Evolutionary conservation across 2,888 invertebrate genomes (phyloP).

Genomic region (Linnaemya vulpina): DNA sequence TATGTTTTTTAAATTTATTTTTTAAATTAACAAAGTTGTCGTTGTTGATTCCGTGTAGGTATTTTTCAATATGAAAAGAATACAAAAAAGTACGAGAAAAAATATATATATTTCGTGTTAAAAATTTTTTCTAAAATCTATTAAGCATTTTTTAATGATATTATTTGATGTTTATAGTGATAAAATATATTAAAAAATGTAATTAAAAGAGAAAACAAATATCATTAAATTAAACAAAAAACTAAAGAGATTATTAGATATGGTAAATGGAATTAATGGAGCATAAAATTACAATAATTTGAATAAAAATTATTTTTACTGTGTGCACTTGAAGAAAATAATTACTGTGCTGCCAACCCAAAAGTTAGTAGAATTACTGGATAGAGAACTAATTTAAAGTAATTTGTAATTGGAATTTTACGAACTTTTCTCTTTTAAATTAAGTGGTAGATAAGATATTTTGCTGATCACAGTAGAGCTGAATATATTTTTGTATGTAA

Average conservation of each 20-base stretch:
- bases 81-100: slow-evolving; percentile 66
- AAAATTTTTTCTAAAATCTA: slow-evolving; percentile 42
- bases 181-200: slow-evolving; percentile 38
- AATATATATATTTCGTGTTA: slow-evolving; percentile 51
- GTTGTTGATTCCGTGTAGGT: slow-evolving; percentile 63
- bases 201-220: slow-evolving; percentile 35
- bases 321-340: slow-evolving; percentile 47
- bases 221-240: slow-evolving; percentile 23
- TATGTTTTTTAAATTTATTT: slow-evolving; percentile 28
- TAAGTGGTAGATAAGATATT: slow-evolving; percentile 48
- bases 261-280: slow-evolving; percentile 61
- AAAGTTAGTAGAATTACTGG: slow-evolving; percentile 54
- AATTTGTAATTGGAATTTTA: slow-evolving; percentile 61
- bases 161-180: slow-evolving; percentile 34
- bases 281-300: slow-evolving; percentile 50
- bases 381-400: slow-evolving; percentile 38
- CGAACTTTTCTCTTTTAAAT: slow-evolving; percentile 64
- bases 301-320: slow-evolving; percentile 31
- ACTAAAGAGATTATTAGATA: slow-evolving; percentile 20
- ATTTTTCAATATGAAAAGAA: slow-evolving; percentile 70
- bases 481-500: slow-evolving; percentile 26
- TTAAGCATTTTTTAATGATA: slow-evolving; percentile 31
- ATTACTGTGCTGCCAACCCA: slow-evolving; percentile 50
- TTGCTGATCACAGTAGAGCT: slow-evolving; percentile 69
- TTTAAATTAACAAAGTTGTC: slow-evolving; percentile 35